These are phyloP conservation scores for Poecile montanus DNA, from an alignment of 2,797 vertebrate species.

Conservation along the genomic window DNA sequence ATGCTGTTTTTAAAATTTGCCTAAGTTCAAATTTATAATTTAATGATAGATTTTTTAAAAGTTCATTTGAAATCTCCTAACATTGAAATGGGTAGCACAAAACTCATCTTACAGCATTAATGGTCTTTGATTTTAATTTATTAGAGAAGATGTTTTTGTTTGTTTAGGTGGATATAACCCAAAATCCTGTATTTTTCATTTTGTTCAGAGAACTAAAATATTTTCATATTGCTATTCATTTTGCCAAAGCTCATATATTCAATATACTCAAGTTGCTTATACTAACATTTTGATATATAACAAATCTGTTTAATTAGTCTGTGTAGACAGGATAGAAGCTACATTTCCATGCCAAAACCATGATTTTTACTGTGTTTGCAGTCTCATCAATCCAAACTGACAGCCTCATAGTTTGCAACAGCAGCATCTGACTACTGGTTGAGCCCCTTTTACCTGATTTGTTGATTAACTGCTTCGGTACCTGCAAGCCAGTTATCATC, in stretches of 20 bases:
- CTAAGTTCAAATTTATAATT: neutral
- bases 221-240: neutral
- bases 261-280: neutral
- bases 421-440: neutral
- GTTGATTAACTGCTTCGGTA: neutral
- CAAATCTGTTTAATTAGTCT: neutral
- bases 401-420: neutral
- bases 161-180: neutral
- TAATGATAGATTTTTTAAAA: neutral
- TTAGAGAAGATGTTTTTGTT: neutral
- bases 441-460: neutral
- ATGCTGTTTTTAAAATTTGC: neutral
- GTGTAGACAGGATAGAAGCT: neutral
- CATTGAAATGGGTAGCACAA: neutral
- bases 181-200: neutral
- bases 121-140: neutral
- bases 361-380: conserved; percentile 27
- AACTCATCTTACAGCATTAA: neutral
- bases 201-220: neutral
- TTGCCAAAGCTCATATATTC: neutral
- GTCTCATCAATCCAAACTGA: conserved; percentile 13
- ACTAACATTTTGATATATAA: conserved; percentile 20
- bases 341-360: neutral
- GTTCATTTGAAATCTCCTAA: neutral
- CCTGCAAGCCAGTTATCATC: neutral